These are phyloP conservation scores for Sisor rabdophorus DNA, from an alignment of 2,113 vertebrate genomes.

Conservation along the genomic window DNA sequence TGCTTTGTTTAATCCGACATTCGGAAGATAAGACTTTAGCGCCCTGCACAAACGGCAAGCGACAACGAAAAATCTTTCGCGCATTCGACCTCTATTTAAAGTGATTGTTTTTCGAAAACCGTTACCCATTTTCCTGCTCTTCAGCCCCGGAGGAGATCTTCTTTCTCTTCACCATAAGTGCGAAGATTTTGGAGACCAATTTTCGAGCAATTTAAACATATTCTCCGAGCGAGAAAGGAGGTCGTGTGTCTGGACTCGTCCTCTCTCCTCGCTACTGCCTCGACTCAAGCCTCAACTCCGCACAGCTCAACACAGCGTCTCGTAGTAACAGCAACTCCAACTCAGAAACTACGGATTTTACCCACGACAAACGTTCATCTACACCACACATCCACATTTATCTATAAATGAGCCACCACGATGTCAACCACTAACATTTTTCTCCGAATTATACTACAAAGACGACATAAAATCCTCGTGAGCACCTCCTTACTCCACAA, in stretches of 20 bases:
- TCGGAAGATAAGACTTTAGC: conserved; percentile 74
- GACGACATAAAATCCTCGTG: conserved; percentile 14
- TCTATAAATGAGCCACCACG: neutral
- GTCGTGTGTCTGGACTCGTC: conserved; percentile 62
- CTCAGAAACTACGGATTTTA: conserved; percentile 47
- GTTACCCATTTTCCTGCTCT: conserved; percentile 76
- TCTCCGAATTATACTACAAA: conserved; percentile 1
- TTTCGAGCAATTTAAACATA: conserved; percentile 69
- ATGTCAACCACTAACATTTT: neutral
- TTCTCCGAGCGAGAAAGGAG: conserved; percentile 66
- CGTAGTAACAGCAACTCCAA: conserved; percentile 63
- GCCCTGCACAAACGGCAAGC: conserved; percentile 73
- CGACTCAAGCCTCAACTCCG: conserved; percentile 76
- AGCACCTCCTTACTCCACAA: conserved; percentile 33
- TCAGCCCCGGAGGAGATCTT: conserved; percentile 70
- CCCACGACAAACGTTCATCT: conserved; percentile 1
- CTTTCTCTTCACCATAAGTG: conserved; percentile 85
- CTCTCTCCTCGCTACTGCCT: conserved; percentile 58
- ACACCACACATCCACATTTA: neutral
- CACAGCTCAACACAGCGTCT: conserved; percentile 68
- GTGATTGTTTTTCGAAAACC: conserved; percentile 60
- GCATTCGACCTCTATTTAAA: conserved; percentile 74
- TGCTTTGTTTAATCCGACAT: conserved; percentile 61
- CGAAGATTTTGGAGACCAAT: conserved; percentile 65
- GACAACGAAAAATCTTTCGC: conserved; percentile 61